Evolutionary conservation across 1,140 invertebrate genomes (phyloP).

Genomic region (Bombus sylvicola): DNA sequence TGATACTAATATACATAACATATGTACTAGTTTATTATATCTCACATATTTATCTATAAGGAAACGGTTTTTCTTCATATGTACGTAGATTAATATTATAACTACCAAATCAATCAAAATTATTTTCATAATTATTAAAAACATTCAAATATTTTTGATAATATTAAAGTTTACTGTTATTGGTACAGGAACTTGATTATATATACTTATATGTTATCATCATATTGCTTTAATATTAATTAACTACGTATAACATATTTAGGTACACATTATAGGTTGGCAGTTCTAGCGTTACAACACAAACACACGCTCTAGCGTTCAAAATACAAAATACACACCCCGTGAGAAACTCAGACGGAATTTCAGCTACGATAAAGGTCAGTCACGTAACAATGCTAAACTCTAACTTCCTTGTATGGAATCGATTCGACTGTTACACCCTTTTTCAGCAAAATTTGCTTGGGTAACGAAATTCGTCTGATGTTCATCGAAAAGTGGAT

Average conservation of each 20-base stretch:
- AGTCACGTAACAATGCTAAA: constrained; percentile 15
- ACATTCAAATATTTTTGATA: too few species aligned
- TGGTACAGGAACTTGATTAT: not conserved
- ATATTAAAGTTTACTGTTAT: not conserved
- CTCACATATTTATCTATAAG: not conserved
- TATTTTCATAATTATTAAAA: too few species aligned
- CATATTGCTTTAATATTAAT: too few species aligned
- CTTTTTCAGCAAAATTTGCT: constrained; percentile 1
- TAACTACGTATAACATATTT: not conserved
- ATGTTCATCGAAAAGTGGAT: constrained; percentile 4
- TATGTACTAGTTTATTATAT: not conserved
- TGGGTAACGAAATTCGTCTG: not conserved
- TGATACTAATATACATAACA: too few species aligned
- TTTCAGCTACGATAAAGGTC: constrained; percentile 16
- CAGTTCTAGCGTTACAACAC: not conserved
- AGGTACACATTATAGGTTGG: not conserved
- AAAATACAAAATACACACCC: not conserved
- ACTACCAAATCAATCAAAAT: too few species aligned
- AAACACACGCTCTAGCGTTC: not conserved
- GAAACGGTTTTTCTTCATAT: not conserved
- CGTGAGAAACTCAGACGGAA: constrained; percentile 18
- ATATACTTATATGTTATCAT: not conserved
- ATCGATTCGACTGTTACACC: not conserved
- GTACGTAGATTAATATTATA: not conserved
- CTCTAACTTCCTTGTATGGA: not conserved